Percentiles rank a stretch among this genome's conserved stretches.
Evolutionary conservation across 2,797 vertebrate species (phyloP).

Genomic region (Manis javanica): DNA sequence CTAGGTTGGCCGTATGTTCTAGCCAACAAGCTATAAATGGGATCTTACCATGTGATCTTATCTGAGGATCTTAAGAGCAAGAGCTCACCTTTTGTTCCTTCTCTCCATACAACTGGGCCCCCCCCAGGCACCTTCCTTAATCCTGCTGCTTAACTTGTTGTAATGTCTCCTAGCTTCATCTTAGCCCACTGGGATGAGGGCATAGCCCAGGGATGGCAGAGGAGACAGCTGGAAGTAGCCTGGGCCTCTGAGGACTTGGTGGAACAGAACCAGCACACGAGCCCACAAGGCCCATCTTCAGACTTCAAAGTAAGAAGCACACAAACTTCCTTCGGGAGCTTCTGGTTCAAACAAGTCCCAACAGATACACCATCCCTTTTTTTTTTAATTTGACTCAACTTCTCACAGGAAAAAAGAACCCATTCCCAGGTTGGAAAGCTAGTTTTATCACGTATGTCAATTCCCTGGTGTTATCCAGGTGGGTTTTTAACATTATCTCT

Average conservation of each 20-base stretch:
- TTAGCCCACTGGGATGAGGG: neutral
- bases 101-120: neutral
- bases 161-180: neutral
- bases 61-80: neutral
- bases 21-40: neutral
- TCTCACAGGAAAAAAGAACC: conserved; percentile 27
- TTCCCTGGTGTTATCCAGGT: neutral
- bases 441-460: neutral
- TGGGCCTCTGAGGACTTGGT: neutral
- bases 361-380: neutral
- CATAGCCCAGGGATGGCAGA: neutral
- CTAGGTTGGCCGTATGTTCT: neutral
- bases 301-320: neutral
- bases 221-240: neutral
- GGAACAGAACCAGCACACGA: neutral
- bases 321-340: neutral
- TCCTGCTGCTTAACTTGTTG: neutral
- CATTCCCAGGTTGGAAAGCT: neutral
- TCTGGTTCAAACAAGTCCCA: neutral
- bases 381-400: neutral
- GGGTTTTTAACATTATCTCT: conserved; percentile 13
- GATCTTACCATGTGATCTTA: neutral
- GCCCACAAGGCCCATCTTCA: neutral
- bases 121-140: neutral
- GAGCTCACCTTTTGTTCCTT: neutral